A percentile compares a stretch with the other conserved stretches of the same genome.
These are phyloP conservation scores for Siniperca knerii DNA, from an alignment of 2,113 vertebrate genomes.

Conservation along the genomic window DNA sequence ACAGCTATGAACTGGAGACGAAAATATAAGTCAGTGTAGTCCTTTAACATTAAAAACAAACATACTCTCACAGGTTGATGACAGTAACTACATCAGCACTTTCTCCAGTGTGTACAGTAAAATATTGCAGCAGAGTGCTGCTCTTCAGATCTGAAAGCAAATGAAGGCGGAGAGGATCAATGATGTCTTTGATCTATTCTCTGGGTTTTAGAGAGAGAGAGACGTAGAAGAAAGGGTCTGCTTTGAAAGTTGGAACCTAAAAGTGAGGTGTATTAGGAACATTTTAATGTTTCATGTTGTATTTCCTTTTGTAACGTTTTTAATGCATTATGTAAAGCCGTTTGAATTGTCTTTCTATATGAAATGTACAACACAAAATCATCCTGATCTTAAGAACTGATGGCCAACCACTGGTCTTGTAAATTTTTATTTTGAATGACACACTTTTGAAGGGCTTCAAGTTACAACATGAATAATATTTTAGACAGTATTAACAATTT, in stretches of 20 bases:
- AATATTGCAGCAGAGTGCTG: conserved; percentile 39
- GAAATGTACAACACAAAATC: not conserved
- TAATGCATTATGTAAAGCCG: not conserved
- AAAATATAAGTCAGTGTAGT: not conserved
- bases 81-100: conserved; percentile 11
- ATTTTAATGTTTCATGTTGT: conserved; percentile 16
- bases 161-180: conserved; percentile 73
- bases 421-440: not conserved
- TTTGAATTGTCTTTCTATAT: not conserved
- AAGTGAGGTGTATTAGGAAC: conserved; percentile 3
- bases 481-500: not conserved
- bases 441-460: not conserved
- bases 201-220: conserved; percentile 40
- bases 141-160: conserved; percentile 59
- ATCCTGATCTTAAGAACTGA: not conserved
- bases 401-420: not conserved
- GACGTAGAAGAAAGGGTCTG: conserved; percentile 21
- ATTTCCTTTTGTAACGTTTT: conserved; percentile 28
- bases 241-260: conserved; percentile 49
- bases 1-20: not conserved
- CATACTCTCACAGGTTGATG: not conserved
- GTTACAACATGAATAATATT: not conserved
- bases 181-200: conserved; percentile 75
- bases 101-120: conserved; percentile 11
- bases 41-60: conserved; percentile 10